Evolutionary conservation across 2,888 invertebrate species (phyloP).

Genomic region (Beris morrisii): DNA sequence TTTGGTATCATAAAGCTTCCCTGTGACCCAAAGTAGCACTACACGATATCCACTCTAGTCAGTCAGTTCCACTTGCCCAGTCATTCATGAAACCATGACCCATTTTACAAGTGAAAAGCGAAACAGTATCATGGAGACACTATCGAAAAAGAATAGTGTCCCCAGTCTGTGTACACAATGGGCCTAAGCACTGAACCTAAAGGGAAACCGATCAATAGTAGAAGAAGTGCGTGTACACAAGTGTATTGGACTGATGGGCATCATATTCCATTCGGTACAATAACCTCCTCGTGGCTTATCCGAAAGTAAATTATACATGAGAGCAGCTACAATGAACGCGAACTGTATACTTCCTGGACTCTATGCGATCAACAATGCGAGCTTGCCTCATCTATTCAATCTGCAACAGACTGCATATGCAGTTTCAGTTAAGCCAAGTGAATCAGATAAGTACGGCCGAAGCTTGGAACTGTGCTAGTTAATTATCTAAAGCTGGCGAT

Average conservation of each 20-base stretch:
- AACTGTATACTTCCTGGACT: conserved; percentile 34
- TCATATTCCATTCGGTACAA: conserved; percentile 31
- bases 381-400: no score
- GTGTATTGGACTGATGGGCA: conserved; percentile 10
- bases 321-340: conserved; percentile 17
- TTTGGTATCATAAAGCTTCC: conserved; percentile 3
- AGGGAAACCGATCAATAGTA: no score
- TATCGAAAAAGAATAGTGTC: no score
- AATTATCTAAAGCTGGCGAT: no score
- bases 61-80: neutral
- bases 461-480: no score
- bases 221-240: no score
- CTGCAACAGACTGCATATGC: no score
- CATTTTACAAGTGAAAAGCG: conserved; percentile 16
- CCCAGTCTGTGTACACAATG: no score
- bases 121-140: neutral
- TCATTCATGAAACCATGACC: conserved; percentile 23
- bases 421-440: no score
- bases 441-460: no score
- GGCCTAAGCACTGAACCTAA: no score
- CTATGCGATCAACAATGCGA: conserved; percentile 17
- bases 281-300: conserved; percentile 30
- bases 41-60: neutral
- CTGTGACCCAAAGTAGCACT: conserved; percentile 6
- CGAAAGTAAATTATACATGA: conserved; percentile 15